Conservation (phyloP, 2,888 invertebrate genomes). For the Venusia cambrica region DNA sequence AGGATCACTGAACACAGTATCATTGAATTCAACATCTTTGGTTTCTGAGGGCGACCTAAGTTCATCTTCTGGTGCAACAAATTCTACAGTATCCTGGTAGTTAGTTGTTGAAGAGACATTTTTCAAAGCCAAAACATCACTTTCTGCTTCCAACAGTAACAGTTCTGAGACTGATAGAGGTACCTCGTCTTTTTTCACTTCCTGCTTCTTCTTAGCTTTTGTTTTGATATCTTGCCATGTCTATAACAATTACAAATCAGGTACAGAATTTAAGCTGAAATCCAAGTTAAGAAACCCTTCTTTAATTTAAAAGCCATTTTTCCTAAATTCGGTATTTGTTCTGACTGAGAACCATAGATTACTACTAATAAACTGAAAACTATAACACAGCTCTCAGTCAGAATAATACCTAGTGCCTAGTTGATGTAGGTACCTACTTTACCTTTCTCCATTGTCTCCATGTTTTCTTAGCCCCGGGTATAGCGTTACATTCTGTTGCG, state of each 20-base stretch:
- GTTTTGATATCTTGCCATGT: conserved; percentile 70
- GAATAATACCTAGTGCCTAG: too few species aligned
- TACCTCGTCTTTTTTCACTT: conserved; percentile 44
- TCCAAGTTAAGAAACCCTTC: too few species aligned
- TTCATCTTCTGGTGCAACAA: conserved; percentile 45
- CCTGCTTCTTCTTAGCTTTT: conserved; percentile 57
- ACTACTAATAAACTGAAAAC: too few species aligned
- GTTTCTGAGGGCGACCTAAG: too few species aligned
- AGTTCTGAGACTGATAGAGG: conserved; percentile 45
- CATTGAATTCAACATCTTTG: conserved; percentile 36
- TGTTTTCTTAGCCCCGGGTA: conserved; percentile 65
- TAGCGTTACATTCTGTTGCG: conserved; percentile 60
- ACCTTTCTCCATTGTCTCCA: conserved; percentile 75
- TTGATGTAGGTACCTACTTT: too few species aligned
- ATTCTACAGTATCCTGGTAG: conserved; percentile 49
- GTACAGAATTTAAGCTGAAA: too few species aligned
- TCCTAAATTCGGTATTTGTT: too few species aligned
- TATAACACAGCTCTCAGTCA: too few species aligned
- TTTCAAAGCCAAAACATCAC: conserved; percentile 57
- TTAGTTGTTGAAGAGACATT: conserved; percentile 42
- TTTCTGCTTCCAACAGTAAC: conserved; percentile 51
- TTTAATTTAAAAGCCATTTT: too few species aligned
- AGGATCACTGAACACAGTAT: conserved; percentile 47
- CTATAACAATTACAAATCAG: conserved; percentile 41
- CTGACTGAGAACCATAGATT: too few species aligned